phyloP scores from a whole-genome alignment of 2,797 vertebrate species.

The Alexandromys oeconomus region DNA sequence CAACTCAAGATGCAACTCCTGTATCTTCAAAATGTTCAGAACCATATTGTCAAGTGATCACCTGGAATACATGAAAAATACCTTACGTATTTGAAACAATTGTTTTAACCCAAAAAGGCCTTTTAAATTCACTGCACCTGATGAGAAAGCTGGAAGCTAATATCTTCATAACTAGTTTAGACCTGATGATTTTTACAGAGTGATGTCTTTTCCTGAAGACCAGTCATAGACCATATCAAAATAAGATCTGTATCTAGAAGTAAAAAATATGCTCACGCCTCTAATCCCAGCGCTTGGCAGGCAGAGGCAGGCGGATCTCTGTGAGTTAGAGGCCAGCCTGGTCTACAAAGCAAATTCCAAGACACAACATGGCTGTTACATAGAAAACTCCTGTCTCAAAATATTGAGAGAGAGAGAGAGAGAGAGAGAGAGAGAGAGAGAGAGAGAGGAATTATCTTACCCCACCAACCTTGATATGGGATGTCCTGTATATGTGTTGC shows the following conservation, averaged over 20 bases:
- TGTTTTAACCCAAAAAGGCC: constrained; percentile 7
- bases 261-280: neutral
- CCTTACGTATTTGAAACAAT: constrained; percentile 11
- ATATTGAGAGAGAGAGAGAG: too few relatives aligned
- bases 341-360: neutral
- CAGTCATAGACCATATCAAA: neutral
- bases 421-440: too few relatives aligned
- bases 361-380: neutral
- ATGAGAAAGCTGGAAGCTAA: neutral
- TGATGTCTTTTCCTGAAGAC: constrained; percentile 1
- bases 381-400: neutral
- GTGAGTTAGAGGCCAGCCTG: neutral
- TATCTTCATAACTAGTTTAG: neutral
- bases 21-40: constrained; percentile 8
- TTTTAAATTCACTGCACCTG: neutral
- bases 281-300: neutral
- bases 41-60: neutral
- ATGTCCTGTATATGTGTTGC: too few relatives aligned
- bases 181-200: neutral
- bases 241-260: neutral
- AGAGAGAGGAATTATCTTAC: neutral
- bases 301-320: neutral
- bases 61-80: neutral
- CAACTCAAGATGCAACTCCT: neutral
- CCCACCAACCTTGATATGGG: too few relatives aligned